phyloP scores from a whole-genome alignment of 2,888 invertebrate species.

The Cataglyphis cursor region DNA sequence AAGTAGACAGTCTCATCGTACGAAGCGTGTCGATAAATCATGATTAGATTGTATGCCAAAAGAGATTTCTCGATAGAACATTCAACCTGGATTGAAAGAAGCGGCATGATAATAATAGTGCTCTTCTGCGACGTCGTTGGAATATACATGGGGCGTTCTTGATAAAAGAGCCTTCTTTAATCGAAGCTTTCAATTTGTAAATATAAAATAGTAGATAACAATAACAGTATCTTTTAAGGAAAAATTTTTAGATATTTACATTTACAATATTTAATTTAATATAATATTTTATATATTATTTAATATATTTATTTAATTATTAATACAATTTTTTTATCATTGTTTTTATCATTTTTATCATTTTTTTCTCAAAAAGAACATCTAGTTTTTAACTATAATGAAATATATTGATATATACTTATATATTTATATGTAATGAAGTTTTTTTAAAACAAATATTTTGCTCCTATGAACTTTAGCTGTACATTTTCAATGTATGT shows the following conservation, averaged over 20 bases:
- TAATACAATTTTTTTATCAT: not conserved
- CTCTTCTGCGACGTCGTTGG: slow-evolving; percentile 11
- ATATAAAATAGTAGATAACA: not conserved
- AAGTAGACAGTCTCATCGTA: slow-evolving; percentile 47
- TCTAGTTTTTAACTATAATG: not conserved
- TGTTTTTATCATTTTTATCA: too few relatives aligned
- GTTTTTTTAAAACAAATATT: not conserved
- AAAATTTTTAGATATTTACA: not conserved
- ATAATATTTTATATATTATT: too few relatives aligned
- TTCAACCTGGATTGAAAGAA: slow-evolving; percentile 53
- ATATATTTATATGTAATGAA: not conserved
- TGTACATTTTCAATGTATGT: not conserved
- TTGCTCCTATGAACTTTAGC: not conserved
- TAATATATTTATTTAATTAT: too few relatives aligned
- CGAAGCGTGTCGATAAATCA: slow-evolving; percentile 52
- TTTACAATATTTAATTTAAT: too few relatives aligned
- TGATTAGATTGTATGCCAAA: slow-evolving; percentile 52
- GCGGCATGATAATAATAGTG: slow-evolving; percentile 57
- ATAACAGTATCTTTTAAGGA: not conserved
- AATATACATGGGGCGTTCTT: slow-evolving; percentile 27
- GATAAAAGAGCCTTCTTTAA: not conserved
- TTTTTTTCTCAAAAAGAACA: not conserved
- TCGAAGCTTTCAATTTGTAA: not conserved
- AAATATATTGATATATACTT: not conserved
- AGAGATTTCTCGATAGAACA: slow-evolving; percentile 59